Base-by-base conservation (phyloP, 2,797 vertebrate genomes). In the Agapornis canus region DNA sequence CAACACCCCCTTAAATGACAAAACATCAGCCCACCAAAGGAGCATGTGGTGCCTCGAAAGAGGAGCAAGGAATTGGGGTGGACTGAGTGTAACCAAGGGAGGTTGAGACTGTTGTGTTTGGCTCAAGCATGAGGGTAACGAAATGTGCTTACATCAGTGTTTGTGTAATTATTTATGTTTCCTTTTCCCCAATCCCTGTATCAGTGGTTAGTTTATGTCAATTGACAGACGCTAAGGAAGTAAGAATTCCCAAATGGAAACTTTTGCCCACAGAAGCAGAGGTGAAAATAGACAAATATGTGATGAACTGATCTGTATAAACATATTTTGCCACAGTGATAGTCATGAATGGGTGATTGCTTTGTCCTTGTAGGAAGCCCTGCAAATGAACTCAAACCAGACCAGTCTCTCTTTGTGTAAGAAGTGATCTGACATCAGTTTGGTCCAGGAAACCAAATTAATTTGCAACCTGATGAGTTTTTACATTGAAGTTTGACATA, bases 111-210 rank as follows among this genome's bases (percentile, higher is more conserved):
- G 31, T 40, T 90, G 72, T 40, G 6, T 52, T 88, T 93, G 71
- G 37, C 45, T 73, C 54, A 17, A 47, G 21, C 42, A 6, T 4
- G 6, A 79, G 18, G 23, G 39, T 47, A 42, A 61, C 0, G 0
- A 17, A 39, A 39, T 37, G 22, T n/a, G 19, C 51, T 89, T 83
- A 65, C 37, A 63, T 16, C 54, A 60, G 31, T 76, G 32, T 83
- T 80, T 29, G 47, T 65, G 45, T 27, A 23, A 61, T 57, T 52
- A 54, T 54, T 85, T 45, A 21, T 23, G 20, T 26, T 85, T 52
- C 2, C 68, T 61, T 31, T 61, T 49, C 8, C 19, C 69, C 39
- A 39, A 0, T 12, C 37, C 14, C 57, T 68, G 22, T 39, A 57
- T 68, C 52, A 26, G 4, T 14, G 35, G 73, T 68, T 43, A 63